A percentile compares a stretch with the other conserved stretches of the same genome.
Evolutionary conservation across 2,888 invertebrate genomes (phyloP).

Genomic region (Drosophila cracens): DNA sequence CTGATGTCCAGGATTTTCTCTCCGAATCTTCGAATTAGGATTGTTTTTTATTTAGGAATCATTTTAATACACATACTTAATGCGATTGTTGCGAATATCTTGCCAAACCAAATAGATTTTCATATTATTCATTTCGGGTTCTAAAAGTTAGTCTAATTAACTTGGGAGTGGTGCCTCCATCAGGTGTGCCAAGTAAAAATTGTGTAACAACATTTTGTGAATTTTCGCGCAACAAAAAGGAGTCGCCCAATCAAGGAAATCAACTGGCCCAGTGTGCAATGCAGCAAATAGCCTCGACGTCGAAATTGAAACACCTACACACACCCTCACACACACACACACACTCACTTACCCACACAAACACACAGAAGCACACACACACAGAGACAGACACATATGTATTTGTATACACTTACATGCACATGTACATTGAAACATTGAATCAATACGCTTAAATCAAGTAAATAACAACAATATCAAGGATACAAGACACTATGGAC

Average conservation of each 20-base stretch:
- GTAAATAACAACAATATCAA: conserved; percentile 47
- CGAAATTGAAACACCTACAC: conserved; percentile 41
- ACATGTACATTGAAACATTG: conserved; percentile 18
- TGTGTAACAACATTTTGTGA: not conserved
- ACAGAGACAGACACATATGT: not conserved
- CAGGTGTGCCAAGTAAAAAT: not conserved
- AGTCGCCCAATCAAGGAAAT: not conserved
- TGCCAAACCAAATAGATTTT: not conserved
- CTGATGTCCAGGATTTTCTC: too few relatives aligned
- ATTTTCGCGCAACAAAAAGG: not conserved
- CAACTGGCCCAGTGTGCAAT: not conserved
- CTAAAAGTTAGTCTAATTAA: not conserved
- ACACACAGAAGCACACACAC: not conserved
- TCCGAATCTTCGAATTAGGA: too few relatives aligned
- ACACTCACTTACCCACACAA: not conserved
- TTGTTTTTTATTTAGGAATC: not conserved
- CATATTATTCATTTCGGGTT: not conserved
- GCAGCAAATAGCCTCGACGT: conserved; percentile 26
- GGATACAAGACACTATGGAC: conserved; percentile 19
- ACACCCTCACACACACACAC: conserved; percentile 11
- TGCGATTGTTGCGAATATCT: not conserved
- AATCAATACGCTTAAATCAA: conserved; percentile 29
- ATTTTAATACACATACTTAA: not conserved
- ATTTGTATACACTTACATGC: conserved; percentile 14
- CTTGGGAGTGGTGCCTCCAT: not conserved